Percentiles rank a stretch among this genome's conserved stretches.
phyloP scores from a whole-genome alignment of 2,888 invertebrate genomes.

The Theodoxus fluviatilis region DNA sequence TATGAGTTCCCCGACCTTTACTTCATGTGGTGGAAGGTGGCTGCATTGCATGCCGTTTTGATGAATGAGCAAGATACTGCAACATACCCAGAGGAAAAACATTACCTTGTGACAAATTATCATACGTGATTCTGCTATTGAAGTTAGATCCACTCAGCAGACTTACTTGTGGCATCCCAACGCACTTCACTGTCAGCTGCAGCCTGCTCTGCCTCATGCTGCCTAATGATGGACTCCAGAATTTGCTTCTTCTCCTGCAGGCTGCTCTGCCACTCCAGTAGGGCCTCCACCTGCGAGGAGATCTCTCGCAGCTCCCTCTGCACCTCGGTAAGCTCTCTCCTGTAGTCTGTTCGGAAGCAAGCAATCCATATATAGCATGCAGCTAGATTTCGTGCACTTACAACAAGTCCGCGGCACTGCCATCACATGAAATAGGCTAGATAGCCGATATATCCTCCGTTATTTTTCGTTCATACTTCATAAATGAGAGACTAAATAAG shows the following conservation, averaged over 20 bases:
- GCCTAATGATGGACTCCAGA: conserved; percentile 45
- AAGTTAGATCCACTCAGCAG: conserved; percentile 5
- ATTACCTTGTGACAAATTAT: not conserved
- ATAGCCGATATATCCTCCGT: too few species aligned
- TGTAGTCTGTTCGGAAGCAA: conserved; percentile 36
- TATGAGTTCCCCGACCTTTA: too few species aligned
- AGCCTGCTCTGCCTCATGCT: conserved; percentile 30
- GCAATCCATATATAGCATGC: not conserved
- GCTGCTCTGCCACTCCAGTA: conserved; percentile 64
- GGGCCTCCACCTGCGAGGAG: conserved; percentile 64
- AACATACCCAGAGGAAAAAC: too few species aligned
- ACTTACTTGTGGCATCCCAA: conserved; percentile 59
- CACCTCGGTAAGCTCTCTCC: conserved; percentile 44
- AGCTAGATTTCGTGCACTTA: not conserved
- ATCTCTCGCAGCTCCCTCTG: conserved; percentile 42
- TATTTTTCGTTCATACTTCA: too few species aligned
- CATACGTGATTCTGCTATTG: not conserved
- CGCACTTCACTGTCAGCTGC: conserved; percentile 63
- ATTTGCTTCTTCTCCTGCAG: conserved; percentile 45
- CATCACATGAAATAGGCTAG: too few species aligned
- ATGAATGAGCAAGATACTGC: too few species aligned
- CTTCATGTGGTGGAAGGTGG: too few species aligned
- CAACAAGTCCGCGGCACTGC: too few species aligned
- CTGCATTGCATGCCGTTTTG: too few species aligned
- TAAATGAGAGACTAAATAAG: too few species aligned